These are phyloP conservation scores for Zosterops borbonicus DNA, from an alignment of 2,113 vertebrate genomes.

Conservation along the genomic window DNA sequence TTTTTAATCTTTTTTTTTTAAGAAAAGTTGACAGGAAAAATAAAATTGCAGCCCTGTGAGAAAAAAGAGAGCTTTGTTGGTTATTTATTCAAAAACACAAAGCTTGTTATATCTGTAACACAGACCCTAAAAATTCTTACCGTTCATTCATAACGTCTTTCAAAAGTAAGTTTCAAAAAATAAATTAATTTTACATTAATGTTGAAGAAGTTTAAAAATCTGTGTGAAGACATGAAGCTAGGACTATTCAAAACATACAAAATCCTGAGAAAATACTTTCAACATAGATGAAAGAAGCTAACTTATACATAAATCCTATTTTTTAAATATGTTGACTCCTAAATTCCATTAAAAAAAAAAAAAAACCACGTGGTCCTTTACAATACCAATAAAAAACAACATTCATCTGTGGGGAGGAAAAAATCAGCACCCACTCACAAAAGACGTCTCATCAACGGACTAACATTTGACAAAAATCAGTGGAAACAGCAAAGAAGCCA, in stretches of 20 bases:
- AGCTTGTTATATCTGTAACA: background rate
- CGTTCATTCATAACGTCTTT: background rate
- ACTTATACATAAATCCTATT: background rate
- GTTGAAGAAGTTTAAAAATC: background rate
- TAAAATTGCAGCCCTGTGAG: background rate
- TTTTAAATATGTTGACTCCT: background rate
- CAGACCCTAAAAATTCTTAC: background rate
- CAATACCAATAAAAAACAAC: slow-evolving; percentile 48
- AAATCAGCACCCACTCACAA: slow-evolving; percentile 43
- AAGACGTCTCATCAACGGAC: slow-evolving; percentile 51
- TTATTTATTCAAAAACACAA: background rate
- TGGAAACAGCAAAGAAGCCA: slow-evolving; percentile 72
- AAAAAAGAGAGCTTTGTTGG: background rate
- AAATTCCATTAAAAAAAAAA: background rate
- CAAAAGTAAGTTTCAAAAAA: background rate
- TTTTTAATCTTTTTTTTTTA: background rate
- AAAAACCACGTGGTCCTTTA: background rate
- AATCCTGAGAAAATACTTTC: background rate
- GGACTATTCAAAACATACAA: background rate
- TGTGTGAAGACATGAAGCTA: background rate
- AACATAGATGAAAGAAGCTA: background rate
- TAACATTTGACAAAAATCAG: slow-evolving; percentile 74
- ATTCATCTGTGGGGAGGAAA: background rate
- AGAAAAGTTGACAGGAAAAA: background rate
- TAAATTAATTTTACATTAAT: background rate